A percentile compares a stretch with the other conserved stretches of the same genome.
These are phyloP conservation scores for Dolomedes plantarius DNA, from an alignment of 2,888 invertebrate species.

Conservation along the genomic window DNA sequence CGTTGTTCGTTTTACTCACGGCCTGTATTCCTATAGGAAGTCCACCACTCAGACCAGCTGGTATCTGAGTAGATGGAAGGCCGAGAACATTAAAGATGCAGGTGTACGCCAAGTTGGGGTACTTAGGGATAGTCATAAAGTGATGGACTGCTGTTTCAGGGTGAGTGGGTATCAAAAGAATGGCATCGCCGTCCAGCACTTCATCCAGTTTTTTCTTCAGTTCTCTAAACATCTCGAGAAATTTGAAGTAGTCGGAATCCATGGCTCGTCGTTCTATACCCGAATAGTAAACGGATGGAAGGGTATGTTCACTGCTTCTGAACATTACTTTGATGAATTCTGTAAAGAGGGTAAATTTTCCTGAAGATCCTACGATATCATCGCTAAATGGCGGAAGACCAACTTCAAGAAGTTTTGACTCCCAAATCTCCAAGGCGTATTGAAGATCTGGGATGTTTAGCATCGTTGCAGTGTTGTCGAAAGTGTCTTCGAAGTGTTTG, in stretches of 20 bases:
- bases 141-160: conserved; percentile 93
- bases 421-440: conserved; percentile 77
- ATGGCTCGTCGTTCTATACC: too few relatives aligned
- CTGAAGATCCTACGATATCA: conserved; percentile 66
- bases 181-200: conserved; percentile 81
- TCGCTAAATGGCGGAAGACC: conserved; percentile 73
- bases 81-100: conserved; percentile 91
- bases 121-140: conserved; percentile 86
- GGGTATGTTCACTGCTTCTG: too few relatives aligned
- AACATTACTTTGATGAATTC: too few relatives aligned
- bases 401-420: conserved; percentile 75
- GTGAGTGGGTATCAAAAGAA: conserved; percentile 91
- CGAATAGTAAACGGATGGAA: too few relatives aligned
- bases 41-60: conserved; percentile 85
- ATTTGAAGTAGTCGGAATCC: too few relatives aligned
- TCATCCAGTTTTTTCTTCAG: conserved; percentile 40
- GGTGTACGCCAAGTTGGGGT: conserved; percentile 91
- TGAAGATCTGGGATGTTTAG: conserved; percentile 78
- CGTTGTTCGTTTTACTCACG: conserved; percentile 80
- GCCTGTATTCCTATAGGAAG: conserved; percentile 88
- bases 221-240: conserved; percentile 17
- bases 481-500: conserved; percentile 77
- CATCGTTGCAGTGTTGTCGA: conserved; percentile 82
- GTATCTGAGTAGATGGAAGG: conserved; percentile 90
- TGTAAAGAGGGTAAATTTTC: too few relatives aligned